Evolutionary conservation across 2,888 invertebrate species (phyloP).

Genomic region (Limnephilus lunatus): DNA sequence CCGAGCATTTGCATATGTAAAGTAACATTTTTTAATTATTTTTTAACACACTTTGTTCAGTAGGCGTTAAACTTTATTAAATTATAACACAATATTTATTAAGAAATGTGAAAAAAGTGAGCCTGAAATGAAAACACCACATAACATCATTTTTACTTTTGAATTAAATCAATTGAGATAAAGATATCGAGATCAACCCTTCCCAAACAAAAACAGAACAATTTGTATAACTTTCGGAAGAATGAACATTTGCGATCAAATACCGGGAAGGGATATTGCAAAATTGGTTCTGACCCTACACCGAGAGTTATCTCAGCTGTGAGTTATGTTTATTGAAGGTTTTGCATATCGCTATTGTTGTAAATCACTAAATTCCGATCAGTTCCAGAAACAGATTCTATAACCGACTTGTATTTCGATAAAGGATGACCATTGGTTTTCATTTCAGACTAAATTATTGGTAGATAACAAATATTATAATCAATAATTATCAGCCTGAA

Average conservation of each 20-base stretch:
- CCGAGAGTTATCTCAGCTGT: background rate
- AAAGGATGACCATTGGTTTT: background rate
- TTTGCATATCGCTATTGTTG: constrained; percentile 13
- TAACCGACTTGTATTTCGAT: background rate
- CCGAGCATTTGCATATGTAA: no score
- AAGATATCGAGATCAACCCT: background rate
- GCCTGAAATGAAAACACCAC: background rate
- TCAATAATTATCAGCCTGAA: no score
- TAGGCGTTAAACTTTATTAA: no score
- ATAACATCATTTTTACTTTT: background rate
- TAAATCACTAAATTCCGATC: constrained; percentile 4
- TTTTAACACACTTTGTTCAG: no score
- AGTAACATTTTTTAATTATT: no score
- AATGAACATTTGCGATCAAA: constrained; percentile 3
- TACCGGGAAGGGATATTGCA: background rate
- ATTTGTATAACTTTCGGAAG: constrained; percentile 3
- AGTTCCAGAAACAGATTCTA: background rate
- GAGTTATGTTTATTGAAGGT: constrained; percentile 12
- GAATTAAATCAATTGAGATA: background rate
- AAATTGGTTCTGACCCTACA: background rate
- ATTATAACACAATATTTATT: background rate
- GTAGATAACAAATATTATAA: no score
- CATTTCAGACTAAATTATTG: background rate
- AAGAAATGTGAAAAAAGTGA: background rate
- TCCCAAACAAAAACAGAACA: background rate